Evolutionary conservation across 2,113 vertebrate genomes (phyloP).

Genomic region (Podarcis cretensis): DNA sequence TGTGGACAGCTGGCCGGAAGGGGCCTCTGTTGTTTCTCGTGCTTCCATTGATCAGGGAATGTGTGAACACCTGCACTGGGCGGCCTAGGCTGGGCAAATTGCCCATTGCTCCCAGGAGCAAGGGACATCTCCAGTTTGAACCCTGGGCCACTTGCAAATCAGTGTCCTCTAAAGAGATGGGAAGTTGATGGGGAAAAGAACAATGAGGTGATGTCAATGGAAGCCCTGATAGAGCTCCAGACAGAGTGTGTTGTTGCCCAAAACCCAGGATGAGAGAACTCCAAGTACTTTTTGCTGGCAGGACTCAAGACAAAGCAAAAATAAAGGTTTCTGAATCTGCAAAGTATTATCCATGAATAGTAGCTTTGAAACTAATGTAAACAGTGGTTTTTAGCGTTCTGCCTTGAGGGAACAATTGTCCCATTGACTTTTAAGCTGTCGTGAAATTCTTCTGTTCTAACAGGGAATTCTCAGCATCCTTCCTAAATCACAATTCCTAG

Average conservation of each 20-base stretch:
- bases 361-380: not conserved
- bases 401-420: not conserved
- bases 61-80: slow-evolving; percentile 58
- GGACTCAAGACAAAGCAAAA: not conserved
- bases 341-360: not conserved
- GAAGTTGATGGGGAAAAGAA: not conserved
- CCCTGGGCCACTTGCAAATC: slow-evolving; percentile 19
- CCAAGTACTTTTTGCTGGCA: not conserved
- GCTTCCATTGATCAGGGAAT: slow-evolving; percentile 59
- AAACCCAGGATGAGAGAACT: not conserved
- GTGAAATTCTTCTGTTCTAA: not conserved
- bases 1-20: slow-evolving; percentile 48
- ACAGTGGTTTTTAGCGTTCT: not conserved
- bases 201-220: not conserved
- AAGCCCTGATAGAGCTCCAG: not conserved
- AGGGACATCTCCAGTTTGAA: slow-evolving; percentile 40
- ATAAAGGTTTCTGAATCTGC: not conserved
- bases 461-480: not conserved
- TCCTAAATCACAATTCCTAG: not conserved
- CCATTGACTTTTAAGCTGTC: not conserved
- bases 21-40: slow-evolving; percentile 49
- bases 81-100: slow-evolving; percentile 52
- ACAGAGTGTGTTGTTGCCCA: not conserved
- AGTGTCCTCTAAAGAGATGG: not conserved
- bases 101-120: slow-evolving; percentile 44